Evolutionary conservation across 2,113 vertebrate genomes (phyloP).

Genomic region (Ivindomyrus marchei): DNA sequence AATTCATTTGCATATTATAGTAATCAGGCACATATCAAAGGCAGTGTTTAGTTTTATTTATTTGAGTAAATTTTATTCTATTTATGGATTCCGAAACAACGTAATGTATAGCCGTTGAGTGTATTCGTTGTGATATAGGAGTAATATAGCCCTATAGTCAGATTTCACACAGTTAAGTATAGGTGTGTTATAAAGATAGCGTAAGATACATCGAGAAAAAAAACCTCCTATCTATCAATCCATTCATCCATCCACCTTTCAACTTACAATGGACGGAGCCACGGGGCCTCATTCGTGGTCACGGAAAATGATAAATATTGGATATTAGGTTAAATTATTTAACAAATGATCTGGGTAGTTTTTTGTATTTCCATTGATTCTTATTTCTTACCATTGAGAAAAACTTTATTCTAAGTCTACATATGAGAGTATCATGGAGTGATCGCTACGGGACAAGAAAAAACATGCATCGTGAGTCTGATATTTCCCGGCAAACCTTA

Average conservation of each 20-base stretch:
- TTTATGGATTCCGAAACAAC: background rate
- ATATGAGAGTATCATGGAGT: background rate
- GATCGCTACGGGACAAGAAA: background rate
- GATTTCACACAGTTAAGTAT: background rate
- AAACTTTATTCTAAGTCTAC: background rate
- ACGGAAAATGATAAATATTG: constrained; percentile 2
- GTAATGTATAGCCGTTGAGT: background rate
- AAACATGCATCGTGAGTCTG: background rate
- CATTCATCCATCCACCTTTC: background rate
- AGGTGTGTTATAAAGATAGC: background rate
- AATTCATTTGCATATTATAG: background rate
- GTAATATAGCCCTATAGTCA: background rate
- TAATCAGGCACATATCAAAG: background rate
- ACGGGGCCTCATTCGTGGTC: background rate
- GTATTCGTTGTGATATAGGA: background rate
- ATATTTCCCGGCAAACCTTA: background rate
- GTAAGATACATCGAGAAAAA: background rate
- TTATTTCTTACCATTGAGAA: background rate
- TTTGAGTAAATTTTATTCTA: background rate
- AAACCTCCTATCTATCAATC: background rate
- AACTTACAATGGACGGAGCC: background rate
- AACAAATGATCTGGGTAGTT: background rate
- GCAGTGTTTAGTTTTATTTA: background rate
- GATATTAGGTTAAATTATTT: background rate
- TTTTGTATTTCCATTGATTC: background rate